Conservation (phyloP, 2,888 invertebrate genomes). For the Andrena flavipes region DNA sequence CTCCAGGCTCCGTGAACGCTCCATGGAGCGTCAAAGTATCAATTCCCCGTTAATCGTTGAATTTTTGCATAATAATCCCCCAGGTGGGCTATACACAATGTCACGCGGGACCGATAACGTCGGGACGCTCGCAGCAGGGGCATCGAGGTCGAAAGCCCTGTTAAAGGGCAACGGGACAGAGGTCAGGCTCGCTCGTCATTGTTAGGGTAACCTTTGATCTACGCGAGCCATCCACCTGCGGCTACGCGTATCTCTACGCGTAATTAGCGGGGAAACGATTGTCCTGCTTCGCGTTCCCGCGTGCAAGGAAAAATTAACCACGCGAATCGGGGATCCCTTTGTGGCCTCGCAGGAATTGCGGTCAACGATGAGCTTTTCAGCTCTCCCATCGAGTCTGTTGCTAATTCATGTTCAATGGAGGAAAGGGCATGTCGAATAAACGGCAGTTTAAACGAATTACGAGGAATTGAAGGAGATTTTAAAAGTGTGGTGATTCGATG, state of each 20-base stretch:
- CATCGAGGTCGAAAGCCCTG: constrained; percentile 59
- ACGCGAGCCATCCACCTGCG: constrained; percentile 55
- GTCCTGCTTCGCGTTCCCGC: constrained; percentile 17
- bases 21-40: neutral
- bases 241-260: constrained; percentile 39
- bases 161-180: constrained; percentile 59
- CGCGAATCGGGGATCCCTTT: constrained; percentile 31
- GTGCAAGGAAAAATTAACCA: constrained; percentile 44
- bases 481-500: too few species aligned
- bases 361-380: neutral
- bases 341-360: constrained; percentile 14
- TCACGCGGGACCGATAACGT: constrained; percentile 52
- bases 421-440: too few species aligned
- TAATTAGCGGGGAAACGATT: constrained; percentile 56
- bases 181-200: constrained; percentile 59
- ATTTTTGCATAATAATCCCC: constrained; percentile 21
- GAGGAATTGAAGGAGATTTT: too few species aligned
- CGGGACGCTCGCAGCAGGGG: neutral
- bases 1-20: neutral
- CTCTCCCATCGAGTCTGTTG: neutral
- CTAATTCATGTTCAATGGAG: constrained; percentile 1
- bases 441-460: too few species aligned
- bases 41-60: constrained; percentile 15
- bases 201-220: constrained; percentile 68
- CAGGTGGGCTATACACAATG: neutral